A percentile compares a stretch with the other conserved stretches of the same genome.
Evolutionary conservation across 2,888 invertebrate species (phyloP).

Genomic region (Chalcis sispes): DNA sequence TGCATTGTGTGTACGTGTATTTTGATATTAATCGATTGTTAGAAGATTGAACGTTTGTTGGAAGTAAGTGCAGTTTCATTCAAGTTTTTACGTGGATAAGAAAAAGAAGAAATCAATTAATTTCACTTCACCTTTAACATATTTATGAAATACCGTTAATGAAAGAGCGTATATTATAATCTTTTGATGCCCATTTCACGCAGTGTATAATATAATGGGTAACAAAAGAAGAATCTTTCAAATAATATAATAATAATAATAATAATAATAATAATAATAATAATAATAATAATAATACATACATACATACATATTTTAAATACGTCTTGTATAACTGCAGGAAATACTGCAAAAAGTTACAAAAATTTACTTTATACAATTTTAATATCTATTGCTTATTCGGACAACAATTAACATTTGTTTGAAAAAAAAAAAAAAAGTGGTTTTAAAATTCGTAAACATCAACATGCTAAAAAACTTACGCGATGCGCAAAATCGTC

Average conservation of each 20-base stretch:
- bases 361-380: slow-evolving; percentile 57
- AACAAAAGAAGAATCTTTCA: slow-evolving; percentile 43
- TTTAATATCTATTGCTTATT: slow-evolving; percentile 65
- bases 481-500: slow-evolving; percentile 65
- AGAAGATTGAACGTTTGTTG: slow-evolving; percentile 14
- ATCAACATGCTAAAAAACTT: slow-evolving; percentile 71
- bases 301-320: slow-evolving; percentile 52
- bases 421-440: slow-evolving; percentile 68
- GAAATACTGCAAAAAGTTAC: slow-evolving; percentile 43
- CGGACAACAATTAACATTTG: slow-evolving; percentile 70
- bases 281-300: slow-evolving; percentile 41
- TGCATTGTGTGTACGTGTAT: slow-evolving; percentile 19
- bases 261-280: slow-evolving; percentile 28
- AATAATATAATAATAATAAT: slow-evolving; percentile 33
- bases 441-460: slow-evolving; percentile 74
- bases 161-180: slow-evolving; percentile 18
- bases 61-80: slow-evolving; percentile 27
- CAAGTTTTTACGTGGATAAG: slow-evolving; percentile 17
- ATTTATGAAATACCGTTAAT: slow-evolving; percentile 46
- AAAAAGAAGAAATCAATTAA: slow-evolving; percentile 29
- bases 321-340: slow-evolving; percentile 44
- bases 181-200: slow-evolving; percentile 46
- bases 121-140: slow-evolving; percentile 46
- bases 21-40: too few relatives aligned
- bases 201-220: slow-evolving; percentile 40